phyloP scores from a whole-genome alignment of 2,888 invertebrate species.

The Yponomeuta evonymella region DNA sequence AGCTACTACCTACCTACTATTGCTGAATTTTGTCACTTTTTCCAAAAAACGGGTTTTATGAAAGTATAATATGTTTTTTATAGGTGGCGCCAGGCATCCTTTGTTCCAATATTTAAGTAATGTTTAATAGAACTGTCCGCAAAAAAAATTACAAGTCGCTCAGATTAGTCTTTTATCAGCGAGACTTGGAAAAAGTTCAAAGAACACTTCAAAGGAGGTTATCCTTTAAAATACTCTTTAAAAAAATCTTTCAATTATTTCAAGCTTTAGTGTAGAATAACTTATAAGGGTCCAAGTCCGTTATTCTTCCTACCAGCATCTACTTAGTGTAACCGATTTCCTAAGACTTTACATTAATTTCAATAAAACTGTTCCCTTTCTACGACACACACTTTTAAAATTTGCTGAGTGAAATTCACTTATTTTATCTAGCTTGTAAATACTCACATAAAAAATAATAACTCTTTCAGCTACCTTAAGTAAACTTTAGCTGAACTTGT shows the following conservation, averaged over 20 bases:
- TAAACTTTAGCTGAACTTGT: background rate
- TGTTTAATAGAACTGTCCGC: no score
- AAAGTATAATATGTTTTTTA: no score
- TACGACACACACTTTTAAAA: background rate
- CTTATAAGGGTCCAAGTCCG: background rate
- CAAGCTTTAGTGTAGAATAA: background rate
- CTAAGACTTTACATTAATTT: background rate
- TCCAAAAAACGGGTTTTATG: no score
- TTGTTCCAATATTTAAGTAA: no score
- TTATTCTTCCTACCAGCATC: background rate
- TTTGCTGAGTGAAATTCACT: background rate
- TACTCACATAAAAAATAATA: background rate
- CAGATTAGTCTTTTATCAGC: no score
- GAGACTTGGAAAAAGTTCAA: no score
- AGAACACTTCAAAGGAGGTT: background rate
- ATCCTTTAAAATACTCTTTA: background rate
- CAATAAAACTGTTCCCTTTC: background rate
- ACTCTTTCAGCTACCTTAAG: background rate
- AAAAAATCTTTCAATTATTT: background rate
- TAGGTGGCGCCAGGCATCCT: no score
- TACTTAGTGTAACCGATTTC: background rate
- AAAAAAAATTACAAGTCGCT: no score
- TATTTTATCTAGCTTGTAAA: background rate
- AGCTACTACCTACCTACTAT: no score
- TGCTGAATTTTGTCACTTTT: no score